Conservation (phyloP, 2,113 vertebrate species). For the Geococcyx californianus region DNA sequence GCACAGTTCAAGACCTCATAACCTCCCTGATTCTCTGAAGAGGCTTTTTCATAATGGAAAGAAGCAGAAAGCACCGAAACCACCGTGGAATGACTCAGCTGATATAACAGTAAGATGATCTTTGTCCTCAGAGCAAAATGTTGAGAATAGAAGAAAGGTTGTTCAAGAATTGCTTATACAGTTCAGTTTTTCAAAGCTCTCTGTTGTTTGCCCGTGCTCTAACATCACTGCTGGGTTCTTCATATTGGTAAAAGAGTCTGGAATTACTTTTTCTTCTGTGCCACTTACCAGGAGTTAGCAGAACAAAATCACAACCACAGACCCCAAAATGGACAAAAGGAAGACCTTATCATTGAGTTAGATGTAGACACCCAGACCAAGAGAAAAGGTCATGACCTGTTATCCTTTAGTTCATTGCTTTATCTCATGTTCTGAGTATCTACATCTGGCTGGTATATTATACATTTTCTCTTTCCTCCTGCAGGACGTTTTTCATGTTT, state of each 20-base stretch:
- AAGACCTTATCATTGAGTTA: not conserved
- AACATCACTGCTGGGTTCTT: not conserved
- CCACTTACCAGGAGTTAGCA: not conserved
- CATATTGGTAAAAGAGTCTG: not conserved
- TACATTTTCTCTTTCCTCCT: not conserved
- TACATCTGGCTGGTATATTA: not conserved
- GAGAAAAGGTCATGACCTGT: not conserved
- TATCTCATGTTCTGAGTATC: not conserved
- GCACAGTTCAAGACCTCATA: not conserved
- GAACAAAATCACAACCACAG: not conserved
- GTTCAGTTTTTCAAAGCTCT: not conserved
- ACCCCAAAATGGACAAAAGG: not conserved
- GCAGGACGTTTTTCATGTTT: not conserved
- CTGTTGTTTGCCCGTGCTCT: not conserved
- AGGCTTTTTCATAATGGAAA: not conserved
- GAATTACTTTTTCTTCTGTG: not conserved
- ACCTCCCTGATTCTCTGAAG: not conserved
- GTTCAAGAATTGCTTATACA: not conserved
- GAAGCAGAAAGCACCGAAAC: not conserved
- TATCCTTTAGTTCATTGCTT: not conserved
- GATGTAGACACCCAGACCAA: not conserved
- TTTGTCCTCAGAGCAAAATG: not conserved
- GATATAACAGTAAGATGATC: not conserved
- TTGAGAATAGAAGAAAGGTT: not conserved
- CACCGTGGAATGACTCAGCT: not conserved